Base-by-base conservation (phyloP, 92 coral and sea anemone genomes). In the Porites lobata region DNA sequence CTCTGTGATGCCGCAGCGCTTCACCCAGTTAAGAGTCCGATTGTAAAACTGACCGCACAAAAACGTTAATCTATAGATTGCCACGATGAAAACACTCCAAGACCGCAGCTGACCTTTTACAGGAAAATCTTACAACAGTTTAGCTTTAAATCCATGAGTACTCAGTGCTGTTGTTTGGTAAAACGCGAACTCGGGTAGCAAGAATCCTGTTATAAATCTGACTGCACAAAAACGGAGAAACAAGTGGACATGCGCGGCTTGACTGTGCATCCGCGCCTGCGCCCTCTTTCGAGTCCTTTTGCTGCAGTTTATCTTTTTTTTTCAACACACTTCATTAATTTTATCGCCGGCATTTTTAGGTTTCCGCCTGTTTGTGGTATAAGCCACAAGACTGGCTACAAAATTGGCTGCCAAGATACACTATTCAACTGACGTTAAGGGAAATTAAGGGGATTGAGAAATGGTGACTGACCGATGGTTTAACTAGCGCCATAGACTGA, bases 341-440 rank as follows among this genome's bases (percentile, higher is more conserved):
- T 93, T 32, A 95, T 92, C 20, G 82, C 84, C 21, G 98, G 98
- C 65, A 95, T 63, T 11, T 96, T 93, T 51, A 95, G 68, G 52
- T 91, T 77, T 19, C 98, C 98, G 22, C 98, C 98, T 14, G 96
- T 93, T 83, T 91, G 93, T 21, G 98, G 98, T 65, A 95, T 93
- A 32, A 32, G 38, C 38, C 38, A 2, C 38, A 32, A 32, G 38
- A 32, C 4, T 32, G 38, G 38, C 38, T 32, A 1, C 38, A 32
- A 32, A 24, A 32, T 32, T 32, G 38, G 38, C 38, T 32, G 38
- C 38, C 38, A 32, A 32, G 38, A 32, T 24, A 32, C 1, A 32
- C 38, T 32, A 32, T 32, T 32, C 38, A 32, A 32, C 38, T 32
- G 38, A 32, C 38, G 38, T 32, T 32, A 32, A 32, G 38, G 38